A percentile compares a stretch with the other conserved stretches of the same genome.
phyloP scores from a whole-genome alignment of 1,140 invertebrate species.

The Saccostrea cuccullata region DNA sequence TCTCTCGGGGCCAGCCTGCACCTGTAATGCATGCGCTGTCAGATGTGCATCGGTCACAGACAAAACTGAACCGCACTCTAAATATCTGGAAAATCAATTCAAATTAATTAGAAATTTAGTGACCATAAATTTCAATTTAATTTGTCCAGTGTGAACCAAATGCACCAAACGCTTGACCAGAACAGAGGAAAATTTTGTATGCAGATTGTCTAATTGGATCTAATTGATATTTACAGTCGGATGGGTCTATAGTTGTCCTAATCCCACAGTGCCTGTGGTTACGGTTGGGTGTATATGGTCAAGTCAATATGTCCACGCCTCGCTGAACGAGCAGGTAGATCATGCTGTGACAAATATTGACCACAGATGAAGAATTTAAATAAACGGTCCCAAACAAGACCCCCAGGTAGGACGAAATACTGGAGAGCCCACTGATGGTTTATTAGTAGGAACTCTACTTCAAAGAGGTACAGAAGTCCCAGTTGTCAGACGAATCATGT shows the following conservation, averaged over 20 bases:
- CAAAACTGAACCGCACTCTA: not conserved
- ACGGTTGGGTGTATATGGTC: slow-evolving; percentile 25
- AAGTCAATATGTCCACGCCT: slow-evolving; percentile 8
- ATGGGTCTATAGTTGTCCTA: slow-evolving; percentile 12
- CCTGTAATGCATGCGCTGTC: not conserved
- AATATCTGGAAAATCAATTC: slow-evolving; percentile 17
- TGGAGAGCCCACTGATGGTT: not conserved
- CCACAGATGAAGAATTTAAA: slow-evolving; percentile 5
- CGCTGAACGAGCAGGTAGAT: not conserved
- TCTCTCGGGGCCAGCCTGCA: not conserved
- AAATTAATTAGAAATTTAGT: slow-evolving; percentile 35
- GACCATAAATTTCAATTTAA: slow-evolving; percentile 32
- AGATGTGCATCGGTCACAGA: not conserved
- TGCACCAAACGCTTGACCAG: slow-evolving; percentile 30
- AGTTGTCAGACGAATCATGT: not conserved
- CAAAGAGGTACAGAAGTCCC: not conserved
- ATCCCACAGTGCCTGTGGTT: not conserved
- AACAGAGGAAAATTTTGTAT: slow-evolving; percentile 19
- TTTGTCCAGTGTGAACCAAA: slow-evolving; percentile 12
- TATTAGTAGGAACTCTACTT: slow-evolving; percentile 8
- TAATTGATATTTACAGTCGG: slow-evolving; percentile 27
- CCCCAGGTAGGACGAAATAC: not conserved
- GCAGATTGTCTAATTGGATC: slow-evolving; percentile 33
- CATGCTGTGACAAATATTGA: slow-evolving; percentile 32
- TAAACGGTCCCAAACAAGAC: not conserved